Conservation (phyloP, 2,888 invertebrate species). For the Drosophila rubida region DNA sequence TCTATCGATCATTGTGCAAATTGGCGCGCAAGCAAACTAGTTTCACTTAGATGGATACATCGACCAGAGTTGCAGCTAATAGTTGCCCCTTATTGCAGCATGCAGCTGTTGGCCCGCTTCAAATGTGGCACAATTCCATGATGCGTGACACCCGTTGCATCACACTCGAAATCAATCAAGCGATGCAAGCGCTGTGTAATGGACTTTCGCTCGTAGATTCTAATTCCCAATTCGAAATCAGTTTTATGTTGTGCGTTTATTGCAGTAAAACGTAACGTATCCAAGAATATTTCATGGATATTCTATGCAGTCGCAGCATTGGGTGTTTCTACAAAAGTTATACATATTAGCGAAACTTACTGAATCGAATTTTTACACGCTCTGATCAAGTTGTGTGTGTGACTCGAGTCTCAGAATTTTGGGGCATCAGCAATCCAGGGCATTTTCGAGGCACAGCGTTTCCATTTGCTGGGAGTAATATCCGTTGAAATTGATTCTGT, state of each 20-base stretch:
- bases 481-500: slow-evolving; percentile 93
- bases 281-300: neutral
- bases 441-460: slow-evolving; percentile 55
- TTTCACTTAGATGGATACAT: slow-evolving; percentile 28
- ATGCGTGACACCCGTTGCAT: slow-evolving; percentile 48
- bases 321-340: no score
- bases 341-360: no score
- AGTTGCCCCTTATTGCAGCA: neutral
- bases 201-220: neutral
- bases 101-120: slow-evolving; percentile 10
- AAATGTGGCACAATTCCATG: slow-evolving; percentile 42
- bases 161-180: slow-evolving; percentile 28
- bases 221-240: neutral
- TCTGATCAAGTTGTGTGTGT: neutral
- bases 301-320: no score
- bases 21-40: slow-evolving; percentile 31
- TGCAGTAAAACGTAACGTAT: neutral
- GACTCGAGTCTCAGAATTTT: neutral
- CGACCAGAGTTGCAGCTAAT: neutral
- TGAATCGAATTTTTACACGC: no score
- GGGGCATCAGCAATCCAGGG: neutral
- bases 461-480: slow-evolving; percentile 91
- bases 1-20: slow-evolving; percentile 27
- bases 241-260: neutral
- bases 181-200: neutral